Conservation (phyloP, 2,888 invertebrate genomes). For the Leptopilina drosophilae region DNA sequence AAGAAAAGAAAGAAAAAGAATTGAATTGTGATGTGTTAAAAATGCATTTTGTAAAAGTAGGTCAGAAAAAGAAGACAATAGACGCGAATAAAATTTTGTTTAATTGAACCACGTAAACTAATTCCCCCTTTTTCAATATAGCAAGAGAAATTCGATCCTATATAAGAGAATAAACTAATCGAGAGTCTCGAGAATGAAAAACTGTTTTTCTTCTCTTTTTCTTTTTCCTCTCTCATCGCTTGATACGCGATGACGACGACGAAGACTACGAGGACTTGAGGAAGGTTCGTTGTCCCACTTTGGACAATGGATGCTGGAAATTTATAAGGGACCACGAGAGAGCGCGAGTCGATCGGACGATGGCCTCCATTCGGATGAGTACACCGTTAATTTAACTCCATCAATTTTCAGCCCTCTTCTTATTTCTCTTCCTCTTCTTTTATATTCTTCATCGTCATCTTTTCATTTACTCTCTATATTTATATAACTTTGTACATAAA, state of each 20-base stretch:
- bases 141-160: constrained; percentile 24
- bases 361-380: constrained; percentile 53
- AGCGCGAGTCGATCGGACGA: constrained; percentile 55
- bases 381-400: constrained; percentile 56
- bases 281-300: constrained; percentile 53
- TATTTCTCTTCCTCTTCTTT: too few species aligned
- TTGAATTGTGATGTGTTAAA: too few species aligned
- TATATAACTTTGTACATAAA: neutral
- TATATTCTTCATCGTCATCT: neutral
- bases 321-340: constrained; percentile 49
- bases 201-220: constrained; percentile 41
- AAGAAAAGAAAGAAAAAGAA: too few species aligned
- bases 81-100: neutral
- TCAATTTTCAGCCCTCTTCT: constrained; percentile 47
- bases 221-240: constrained; percentile 42
- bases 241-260: neutral
- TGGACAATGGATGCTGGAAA: constrained; percentile 54
- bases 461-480: neutral
- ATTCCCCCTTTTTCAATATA: neutral
- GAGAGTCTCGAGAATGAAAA: constrained; percentile 44
- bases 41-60: neutral
- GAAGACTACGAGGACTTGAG: constrained; percentile 37
- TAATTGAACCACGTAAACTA: neutral
- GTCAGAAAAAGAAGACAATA: neutral
- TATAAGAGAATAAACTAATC: constrained; percentile 39